These are phyloP conservation scores for Drosophila trapezifrons DNA, from an alignment of 1,140 invertebrate species.

Conservation along the genomic window DNA sequence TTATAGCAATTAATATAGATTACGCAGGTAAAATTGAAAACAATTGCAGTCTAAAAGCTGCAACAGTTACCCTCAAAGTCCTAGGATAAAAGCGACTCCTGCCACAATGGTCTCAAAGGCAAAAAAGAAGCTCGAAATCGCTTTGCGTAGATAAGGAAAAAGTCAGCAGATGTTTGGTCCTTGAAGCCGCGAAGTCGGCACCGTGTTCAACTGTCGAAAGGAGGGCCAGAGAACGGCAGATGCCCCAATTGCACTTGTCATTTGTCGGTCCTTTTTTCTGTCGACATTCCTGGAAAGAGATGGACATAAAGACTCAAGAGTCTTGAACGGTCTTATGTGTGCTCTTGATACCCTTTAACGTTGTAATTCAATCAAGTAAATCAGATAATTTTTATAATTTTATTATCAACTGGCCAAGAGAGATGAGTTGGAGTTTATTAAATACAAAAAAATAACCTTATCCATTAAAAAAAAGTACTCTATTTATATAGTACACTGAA, in stretches of 20 bases:
- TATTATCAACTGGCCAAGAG: not conserved
- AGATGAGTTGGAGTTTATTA: not conserved
- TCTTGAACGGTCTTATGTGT: constrained; percentile 1
- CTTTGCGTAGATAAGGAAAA: constrained; percentile 64
- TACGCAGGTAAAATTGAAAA: not conserved
- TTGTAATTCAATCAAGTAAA: constrained; percentile 2
- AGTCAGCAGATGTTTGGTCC: constrained; percentile 50
- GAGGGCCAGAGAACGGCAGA: constrained; percentile 40
- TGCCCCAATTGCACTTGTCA: constrained; percentile 70
- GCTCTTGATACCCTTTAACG: not conserved
- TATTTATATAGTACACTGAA: not conserved
- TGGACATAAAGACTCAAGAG: not conserved
- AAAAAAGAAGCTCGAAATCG: constrained; percentile 59
- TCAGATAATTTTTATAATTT: no score
- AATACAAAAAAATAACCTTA: not conserved
- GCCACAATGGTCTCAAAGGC: constrained; percentile 46
- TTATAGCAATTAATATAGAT: not conserved
- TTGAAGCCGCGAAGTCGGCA: constrained; percentile 14
- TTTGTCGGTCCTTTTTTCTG: constrained; percentile 50
- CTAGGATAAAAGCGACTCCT: not conserved
- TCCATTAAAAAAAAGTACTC: no score
- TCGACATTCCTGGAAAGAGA: constrained; percentile 6
- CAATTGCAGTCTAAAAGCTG: not conserved
- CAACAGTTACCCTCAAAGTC: constrained; percentile 2
- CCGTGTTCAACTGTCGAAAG: constrained; percentile 64